Evolutionary conservation across 1,140 invertebrate species (phyloP), one percentile per base, ranked within the genome.

Genomic region (Drosophila varians): DNA sequence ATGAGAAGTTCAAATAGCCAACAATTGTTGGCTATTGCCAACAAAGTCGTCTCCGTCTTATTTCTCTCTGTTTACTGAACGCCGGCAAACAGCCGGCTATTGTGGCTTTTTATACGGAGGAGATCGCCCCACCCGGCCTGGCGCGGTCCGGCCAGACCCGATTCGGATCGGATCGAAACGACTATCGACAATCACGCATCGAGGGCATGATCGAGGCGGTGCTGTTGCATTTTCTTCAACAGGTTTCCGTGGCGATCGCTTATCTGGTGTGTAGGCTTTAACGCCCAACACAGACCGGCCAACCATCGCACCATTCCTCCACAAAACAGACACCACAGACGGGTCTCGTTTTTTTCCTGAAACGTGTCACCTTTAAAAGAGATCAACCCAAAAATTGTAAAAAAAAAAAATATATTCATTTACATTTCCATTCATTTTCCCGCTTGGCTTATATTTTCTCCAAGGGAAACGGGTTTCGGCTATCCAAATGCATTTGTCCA

Each of bases 211-310:
- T 66, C 73, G 56, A 16, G 36, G 14, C 16, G 16, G 8, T 61
- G 66, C 47, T 53, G 34, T 36, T 87, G 80, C 80, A 86, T 86
- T 86, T 86, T 87, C 82, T 77, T 87, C 51, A 86, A 86, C 80
- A 87, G 80, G 80, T 86, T 79, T 49, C 46, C 45, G 53, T 38
- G 38, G 51, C 65, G 77, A 69, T 73, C 53, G 70, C 72, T 66
- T 80, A 71, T 80, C 68, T 40, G 64, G 54, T 49, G 74, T 57
- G 64, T 47, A 57, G 69, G 69, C 48, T 40, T 48, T 47, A 54
- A 72, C 62, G 49, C 65, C 65, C 49, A 38, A 21, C 19, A 25
- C n/a, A 16, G 25, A 7, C 45, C n/a, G 21, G 21, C 21, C 19
- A 25, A 14, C 45, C 45, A 54, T 1, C 25, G 23, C 18, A 31